Evolutionary conservation across 2,797 vertebrate genomes (phyloP).

Genomic region (Botia kubotai): DNA sequence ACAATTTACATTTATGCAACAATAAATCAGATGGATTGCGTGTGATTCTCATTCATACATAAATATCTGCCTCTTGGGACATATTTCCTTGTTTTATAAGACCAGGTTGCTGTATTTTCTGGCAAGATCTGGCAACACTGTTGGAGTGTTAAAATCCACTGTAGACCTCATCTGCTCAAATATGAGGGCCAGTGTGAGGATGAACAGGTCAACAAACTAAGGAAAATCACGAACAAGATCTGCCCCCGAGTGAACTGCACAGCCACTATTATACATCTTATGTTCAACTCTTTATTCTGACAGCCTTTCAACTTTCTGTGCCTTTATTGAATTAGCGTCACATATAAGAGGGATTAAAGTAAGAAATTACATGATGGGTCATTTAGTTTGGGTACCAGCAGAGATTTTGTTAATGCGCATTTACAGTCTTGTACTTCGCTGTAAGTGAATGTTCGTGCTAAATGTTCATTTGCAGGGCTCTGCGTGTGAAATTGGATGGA

Average conservation of each 20-base stretch:
- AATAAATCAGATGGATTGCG: not conserved
- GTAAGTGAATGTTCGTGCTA: slow-evolving; percentile 52
- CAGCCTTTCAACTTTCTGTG: slow-evolving; percentile 46
- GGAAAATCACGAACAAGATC: slow-evolving; percentile 29
- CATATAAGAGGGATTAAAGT: not conserved
- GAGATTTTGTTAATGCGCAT: slow-evolving; percentile 38
- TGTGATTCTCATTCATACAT: not conserved
- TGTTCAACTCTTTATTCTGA: slow-evolving; percentile 64
- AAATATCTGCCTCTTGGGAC: not conserved
- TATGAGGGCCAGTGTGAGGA: not conserved
- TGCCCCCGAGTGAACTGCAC: slow-evolving; percentile 39
- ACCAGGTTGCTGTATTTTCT: not conserved
- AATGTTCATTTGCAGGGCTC: slow-evolving; percentile 16
- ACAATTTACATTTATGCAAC: not conserved
- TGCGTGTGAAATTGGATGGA: slow-evolving; percentile 36
- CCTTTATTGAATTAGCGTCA: slow-evolving; percentile 65
- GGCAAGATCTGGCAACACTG: not conserved
- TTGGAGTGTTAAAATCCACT: not conserved
- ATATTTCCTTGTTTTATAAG: not conserved
- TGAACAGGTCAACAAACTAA: not conserved
- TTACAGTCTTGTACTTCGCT: slow-evolving; percentile 22
- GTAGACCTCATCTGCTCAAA: slow-evolving; percentile 2
- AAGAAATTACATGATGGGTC: not conserved
- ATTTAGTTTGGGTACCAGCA: slow-evolving; percentile 33
- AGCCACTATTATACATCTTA: slow-evolving; percentile 61